Evolutionary conservation across 2,113 vertebrate genomes (phyloP), one percentile per base, ranked within the genome.

Genomic region (Cebidichthys violaceus): DNA sequence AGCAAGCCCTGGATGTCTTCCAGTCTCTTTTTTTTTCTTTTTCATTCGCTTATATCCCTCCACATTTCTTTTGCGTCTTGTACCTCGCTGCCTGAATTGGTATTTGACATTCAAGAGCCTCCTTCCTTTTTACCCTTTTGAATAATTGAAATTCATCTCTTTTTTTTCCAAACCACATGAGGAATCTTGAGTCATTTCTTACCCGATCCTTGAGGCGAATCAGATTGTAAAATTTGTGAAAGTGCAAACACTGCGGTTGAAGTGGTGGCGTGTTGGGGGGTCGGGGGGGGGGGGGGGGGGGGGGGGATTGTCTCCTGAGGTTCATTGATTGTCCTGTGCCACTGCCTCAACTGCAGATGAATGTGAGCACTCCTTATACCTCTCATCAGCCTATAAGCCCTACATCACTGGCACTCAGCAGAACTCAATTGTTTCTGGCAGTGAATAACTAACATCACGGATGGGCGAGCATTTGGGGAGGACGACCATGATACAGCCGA

Each of bases 141-240:
- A 93, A 94, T 92, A 93, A 94, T 92, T 92, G 78, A 93, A 92
- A 87, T 81, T 78, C 85, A 81, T 86, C 75, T 68, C 41, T 72
- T 60, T 79, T 85, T 84, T 84, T 79, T 8, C 18, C 47, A 73
- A 86, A 71, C 74, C 85, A 70, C 88, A 74, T 13, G 74, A 87
- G 70, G 72, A 85, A 76, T 83, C 24, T 41, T 43, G 68, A 84
- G 84, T 81, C 50, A 86, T 79, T 85, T 86, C 76, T 69, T 77
- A 70, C 71, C 47, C 55, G 24, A 47, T 86, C 87, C 87, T 90
- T 62, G 37, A 87, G 86, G 90, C 69, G 54, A 91, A 90, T 92
- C 87, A 61, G 85, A 92, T 88, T 82, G 88, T 86, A 76, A 87
- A 81, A 82, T 74, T 69, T 81, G 77, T 69, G 78, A 86, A 86